phyloP scores from a whole-genome alignment of 2,797 vertebrate genomes.

The Semotilus atromaculatus region DNA sequence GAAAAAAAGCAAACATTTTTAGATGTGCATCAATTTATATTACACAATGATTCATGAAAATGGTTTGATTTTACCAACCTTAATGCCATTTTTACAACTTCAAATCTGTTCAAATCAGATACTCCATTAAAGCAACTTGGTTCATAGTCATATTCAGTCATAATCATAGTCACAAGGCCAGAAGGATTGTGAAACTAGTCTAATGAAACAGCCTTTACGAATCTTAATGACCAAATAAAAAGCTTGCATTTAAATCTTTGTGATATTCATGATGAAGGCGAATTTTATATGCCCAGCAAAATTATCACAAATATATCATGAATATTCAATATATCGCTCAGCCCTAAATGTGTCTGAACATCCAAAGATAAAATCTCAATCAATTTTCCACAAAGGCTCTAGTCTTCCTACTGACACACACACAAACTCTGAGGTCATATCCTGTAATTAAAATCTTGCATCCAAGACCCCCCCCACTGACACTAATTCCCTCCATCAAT shows the following conservation, averaged over 20 bases:
- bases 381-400: slow-evolving; percentile 4
- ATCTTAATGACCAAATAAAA: not conserved
- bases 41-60: not conserved
- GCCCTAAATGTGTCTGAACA: slow-evolving; percentile 4
- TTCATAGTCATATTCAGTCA: not conserved
- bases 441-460: slow-evolving; percentile 67
- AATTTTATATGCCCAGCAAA: not conserved
- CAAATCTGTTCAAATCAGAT: not conserved
- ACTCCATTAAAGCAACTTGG: not conserved
- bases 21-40: not conserved
- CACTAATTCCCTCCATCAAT: slow-evolving; percentile 76
- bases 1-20: not conserved
- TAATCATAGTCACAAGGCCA: not conserved
- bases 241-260: not conserved
- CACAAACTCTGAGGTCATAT: slow-evolving; percentile 57
- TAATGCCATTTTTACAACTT: not conserved
- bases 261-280: not conserved
- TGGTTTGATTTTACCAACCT: not conserved
- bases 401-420: slow-evolving; percentile 27
- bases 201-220: not conserved
- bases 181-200: not conserved
- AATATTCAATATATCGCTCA: slow-evolving; percentile 1
- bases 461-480: slow-evolving; percentile 61
- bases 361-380: slow-evolving; percentile 34
- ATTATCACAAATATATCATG: not conserved